phyloP scores from a whole-genome alignment of 2,888 invertebrate genomes.

The Erynnis tages region DNA sequence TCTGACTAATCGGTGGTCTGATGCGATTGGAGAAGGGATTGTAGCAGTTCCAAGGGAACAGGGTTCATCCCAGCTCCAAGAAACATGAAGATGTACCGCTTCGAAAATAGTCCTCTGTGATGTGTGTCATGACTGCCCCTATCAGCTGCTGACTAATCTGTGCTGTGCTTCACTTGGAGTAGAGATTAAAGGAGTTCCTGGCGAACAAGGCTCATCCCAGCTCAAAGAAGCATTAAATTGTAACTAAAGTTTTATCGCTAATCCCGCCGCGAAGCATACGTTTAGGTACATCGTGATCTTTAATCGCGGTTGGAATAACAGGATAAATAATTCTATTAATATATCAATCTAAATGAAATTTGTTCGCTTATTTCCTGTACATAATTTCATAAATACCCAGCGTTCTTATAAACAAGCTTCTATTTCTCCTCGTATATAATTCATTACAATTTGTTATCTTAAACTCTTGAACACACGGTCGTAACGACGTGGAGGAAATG shows the following conservation, averaged over 20 bases:
- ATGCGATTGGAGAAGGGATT: neutral
- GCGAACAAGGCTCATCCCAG: neutral
- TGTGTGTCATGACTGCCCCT: constrained; percentile 53
- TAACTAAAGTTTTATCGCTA: no score
- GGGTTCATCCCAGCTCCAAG: constrained; percentile 6
- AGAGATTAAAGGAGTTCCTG: no score
- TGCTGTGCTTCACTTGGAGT: neutral
- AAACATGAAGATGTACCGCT: constrained; percentile 40
- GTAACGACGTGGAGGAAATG: constrained; percentile 46
- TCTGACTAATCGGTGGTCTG: constrained; percentile 21
- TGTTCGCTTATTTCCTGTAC: neutral
- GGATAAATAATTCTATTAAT: no score
- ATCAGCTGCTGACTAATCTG: constrained; percentile 21
- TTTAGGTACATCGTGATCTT: no score
- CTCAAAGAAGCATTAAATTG: no score
- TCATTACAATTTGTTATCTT: constrained; percentile 16
- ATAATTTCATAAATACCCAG: neutral
- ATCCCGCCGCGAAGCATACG: no score
- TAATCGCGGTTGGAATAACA: no score
- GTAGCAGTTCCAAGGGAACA: no score
- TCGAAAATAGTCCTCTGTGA: constrained; percentile 79
- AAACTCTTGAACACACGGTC: constrained; percentile 10
- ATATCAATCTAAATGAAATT: no score
- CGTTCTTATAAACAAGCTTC: neutral
- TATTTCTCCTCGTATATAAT: neutral